These are phyloP conservation scores for Antheraea pernyi DNA, from an alignment of 1,140 invertebrate genomes.

Conservation along the genomic window DNA sequence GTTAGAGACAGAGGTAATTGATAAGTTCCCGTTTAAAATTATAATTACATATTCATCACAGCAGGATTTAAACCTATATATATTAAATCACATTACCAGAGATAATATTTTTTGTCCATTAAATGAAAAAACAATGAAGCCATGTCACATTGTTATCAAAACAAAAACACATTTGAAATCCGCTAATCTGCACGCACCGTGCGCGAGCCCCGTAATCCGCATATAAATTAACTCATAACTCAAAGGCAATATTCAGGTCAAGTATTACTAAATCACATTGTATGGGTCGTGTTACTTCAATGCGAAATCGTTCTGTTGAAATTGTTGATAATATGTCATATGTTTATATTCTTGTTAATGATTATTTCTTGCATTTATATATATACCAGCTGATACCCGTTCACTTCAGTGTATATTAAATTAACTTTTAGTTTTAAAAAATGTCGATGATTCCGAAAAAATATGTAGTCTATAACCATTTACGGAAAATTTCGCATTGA, in stretches of 20 bases:
- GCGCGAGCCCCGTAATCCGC: constrained; percentile 12
- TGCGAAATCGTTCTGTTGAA: constrained; percentile 2
- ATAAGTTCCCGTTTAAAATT: neutral
- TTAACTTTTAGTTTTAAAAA: no score
- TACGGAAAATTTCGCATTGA: no score
- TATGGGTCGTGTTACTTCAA: constrained; percentile 1
- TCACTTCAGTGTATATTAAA: no score
- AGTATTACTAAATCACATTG: constrained; percentile 7
- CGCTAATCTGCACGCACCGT: constrained; percentile 4
- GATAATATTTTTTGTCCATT: neutral
- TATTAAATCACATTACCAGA: neutral
- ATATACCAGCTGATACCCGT: no score
- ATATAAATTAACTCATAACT: constrained; percentile 15
- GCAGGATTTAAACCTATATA: neutral
- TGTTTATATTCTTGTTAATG: neutral
- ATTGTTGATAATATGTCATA: neutral
- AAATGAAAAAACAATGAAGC: neutral
- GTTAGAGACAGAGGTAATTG: no score
- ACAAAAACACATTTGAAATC: constrained; percentile 22
- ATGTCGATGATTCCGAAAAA: no score
- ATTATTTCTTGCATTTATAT: no score
- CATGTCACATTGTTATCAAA: neutral
- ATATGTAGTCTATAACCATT: no score
- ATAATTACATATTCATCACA: neutral
- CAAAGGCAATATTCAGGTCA: constrained; percentile 10